phyloP scores from a whole-genome alignment of 2,888 invertebrate genomes.

The Leptinotarsa haldemani region DNA sequence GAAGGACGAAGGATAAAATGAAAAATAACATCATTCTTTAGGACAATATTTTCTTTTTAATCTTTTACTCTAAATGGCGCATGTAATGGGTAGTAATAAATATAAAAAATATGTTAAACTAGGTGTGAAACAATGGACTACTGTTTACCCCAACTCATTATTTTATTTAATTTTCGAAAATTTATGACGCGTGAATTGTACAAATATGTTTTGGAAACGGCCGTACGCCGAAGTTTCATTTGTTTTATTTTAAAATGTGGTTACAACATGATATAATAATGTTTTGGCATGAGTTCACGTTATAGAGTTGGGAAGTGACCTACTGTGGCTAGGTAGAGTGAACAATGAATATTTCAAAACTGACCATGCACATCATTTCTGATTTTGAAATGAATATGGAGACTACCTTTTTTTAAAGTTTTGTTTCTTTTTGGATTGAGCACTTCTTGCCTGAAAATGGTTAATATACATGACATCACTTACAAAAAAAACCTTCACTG shows the following conservation, averaged over 20 bases:
- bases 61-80: slow-evolving; percentile 38
- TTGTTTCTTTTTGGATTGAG: too few species aligned
- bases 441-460: too few species aligned
- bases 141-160: slow-evolving; percentile 36
- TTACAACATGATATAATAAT: slow-evolving; percentile 6
- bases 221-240: slow-evolving; percentile 25
- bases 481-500: too few species aligned
- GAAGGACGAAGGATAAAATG: slow-evolving; percentile 3
- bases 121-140: slow-evolving; percentile 35
- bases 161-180: slow-evolving; percentile 43
- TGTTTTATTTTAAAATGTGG: slow-evolving; percentile 22
- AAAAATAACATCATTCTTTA: slow-evolving; percentile 27
- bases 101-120: slow-evolving; percentile 43
- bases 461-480: too few species aligned
- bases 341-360: too few species aligned
- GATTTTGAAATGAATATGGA: background rate
- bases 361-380: too few species aligned
- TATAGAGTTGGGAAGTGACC: background rate
- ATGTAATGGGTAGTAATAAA: slow-evolving; percentile 36
- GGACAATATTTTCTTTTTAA: slow-evolving; percentile 30
- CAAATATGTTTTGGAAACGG: slow-evolving; percentile 22
- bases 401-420: too few species aligned
- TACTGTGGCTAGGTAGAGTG: background rate
- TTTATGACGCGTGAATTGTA: slow-evolving; percentile 40
- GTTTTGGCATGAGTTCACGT: background rate